Evolutionary conservation across 2,797 vertebrate species (phyloP).

Genomic region (Myotis planiceps): DNA sequence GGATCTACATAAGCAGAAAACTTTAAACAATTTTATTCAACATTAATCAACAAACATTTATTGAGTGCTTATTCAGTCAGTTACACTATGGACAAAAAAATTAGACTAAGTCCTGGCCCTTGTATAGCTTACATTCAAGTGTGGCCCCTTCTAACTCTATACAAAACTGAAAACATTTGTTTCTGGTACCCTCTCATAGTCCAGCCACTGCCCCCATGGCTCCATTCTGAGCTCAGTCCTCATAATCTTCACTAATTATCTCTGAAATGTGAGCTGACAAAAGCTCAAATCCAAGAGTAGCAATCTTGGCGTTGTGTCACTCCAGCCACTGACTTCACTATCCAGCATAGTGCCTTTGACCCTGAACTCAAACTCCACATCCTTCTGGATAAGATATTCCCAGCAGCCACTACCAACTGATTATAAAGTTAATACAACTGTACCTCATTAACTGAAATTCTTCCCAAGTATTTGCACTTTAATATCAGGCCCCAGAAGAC

Average conservation of each 20-base stretch:
- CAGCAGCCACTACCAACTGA: neutral
- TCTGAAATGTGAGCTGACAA: neutral
- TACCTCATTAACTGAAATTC: neutral
- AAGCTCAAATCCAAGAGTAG: neutral
- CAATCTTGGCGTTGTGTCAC: rapidly evolving
- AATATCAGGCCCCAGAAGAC: neutral
- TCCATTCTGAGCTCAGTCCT: neutral
- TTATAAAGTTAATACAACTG: neutral
- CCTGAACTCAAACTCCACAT: neutral
- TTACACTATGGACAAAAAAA: neutral
- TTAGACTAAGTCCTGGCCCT: neutral
- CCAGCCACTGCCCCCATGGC: neutral
- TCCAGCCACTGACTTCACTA: neutral
- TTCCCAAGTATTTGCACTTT: neutral
- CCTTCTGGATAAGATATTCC: neutral
- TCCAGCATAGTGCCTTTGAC: neutral
- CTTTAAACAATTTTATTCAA: neutral
- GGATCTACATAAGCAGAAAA: neutral
- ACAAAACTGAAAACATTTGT: neutral
- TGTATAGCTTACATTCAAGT: neutral
- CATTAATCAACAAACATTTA: neutral
- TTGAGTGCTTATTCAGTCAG: neutral
- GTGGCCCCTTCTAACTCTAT: neutral
- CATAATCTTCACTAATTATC: neutral
- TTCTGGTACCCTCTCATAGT: neutral